Evolutionary conservation across 2,888 invertebrate species (phyloP).

Genomic region (Philhelius pedissequus): DNA sequence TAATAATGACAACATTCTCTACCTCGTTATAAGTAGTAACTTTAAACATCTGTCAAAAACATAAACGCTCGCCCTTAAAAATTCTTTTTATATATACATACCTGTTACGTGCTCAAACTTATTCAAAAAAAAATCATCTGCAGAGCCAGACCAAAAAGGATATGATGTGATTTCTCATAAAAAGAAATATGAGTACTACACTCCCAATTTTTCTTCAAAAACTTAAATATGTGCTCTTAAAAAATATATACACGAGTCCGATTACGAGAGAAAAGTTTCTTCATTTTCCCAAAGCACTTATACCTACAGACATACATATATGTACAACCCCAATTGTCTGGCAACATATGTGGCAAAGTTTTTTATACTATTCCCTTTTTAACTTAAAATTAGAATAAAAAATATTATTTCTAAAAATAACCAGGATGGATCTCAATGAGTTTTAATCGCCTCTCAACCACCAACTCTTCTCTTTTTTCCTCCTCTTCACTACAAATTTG

Average conservation of each 20-base stretch:
- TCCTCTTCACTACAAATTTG: neutral
- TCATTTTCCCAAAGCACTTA: constrained; percentile 18
- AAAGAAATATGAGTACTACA: neutral
- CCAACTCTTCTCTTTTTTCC: neutral
- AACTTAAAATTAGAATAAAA: constrained; percentile 5
- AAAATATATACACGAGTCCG: neutral
- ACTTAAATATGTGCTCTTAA: neutral
- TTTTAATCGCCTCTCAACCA: neutral
- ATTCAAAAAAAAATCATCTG: neutral
- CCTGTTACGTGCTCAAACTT: constrained; percentile 13
- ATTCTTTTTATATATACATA: neutral
- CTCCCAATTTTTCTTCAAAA: neutral
- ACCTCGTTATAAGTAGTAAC: neutral
- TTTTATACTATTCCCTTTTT: neutral
- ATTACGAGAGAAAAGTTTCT: neutral
- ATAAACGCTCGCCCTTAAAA: neutral
- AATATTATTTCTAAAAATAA: constrained; percentile 32
- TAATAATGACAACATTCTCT: neutral
- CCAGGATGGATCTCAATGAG: neutral
- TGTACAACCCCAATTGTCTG: neutral
- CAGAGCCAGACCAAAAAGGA: constrained; percentile 1
- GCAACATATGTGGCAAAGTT: neutral
- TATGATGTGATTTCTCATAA: neutral
- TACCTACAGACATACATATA: neutral
- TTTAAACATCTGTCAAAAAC: neutral